Percentiles rank a stretch among this genome's conserved stretches.
Conservation (phyloP, 2,888 invertebrate genomes). For the Anorthoa munda region DNA sequence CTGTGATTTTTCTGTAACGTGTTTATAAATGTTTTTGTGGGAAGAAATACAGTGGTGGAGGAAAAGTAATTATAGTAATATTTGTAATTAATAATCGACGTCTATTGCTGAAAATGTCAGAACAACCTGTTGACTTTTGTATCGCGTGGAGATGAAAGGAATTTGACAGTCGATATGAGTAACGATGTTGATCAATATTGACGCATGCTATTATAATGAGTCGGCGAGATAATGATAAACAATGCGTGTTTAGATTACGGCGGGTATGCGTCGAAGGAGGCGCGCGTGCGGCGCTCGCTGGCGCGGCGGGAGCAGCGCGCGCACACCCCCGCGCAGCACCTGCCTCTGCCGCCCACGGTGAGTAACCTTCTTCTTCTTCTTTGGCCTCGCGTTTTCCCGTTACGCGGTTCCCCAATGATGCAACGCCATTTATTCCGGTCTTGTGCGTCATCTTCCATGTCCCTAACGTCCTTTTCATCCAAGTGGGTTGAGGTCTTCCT, state of each 20-base stretch:
- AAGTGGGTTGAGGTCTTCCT: no score
- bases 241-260: constrained; percentile 81
- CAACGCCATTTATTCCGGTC: no score
- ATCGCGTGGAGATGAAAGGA: constrained; percentile 29
- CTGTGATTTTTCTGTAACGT: constrained; percentile 3
- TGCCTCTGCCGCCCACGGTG: constrained; percentile 85
- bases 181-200: constrained; percentile 50
- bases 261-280: constrained; percentile 86
- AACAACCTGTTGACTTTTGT: constrained; percentile 42
- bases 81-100: background rate
- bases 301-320: constrained; percentile 85
- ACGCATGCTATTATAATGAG: constrained; percentile 50
- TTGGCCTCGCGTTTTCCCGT: no score
- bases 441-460: no score
- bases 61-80: constrained; percentile 31
- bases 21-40: constrained; percentile 26
- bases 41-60: constrained; percentile 39
- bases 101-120: constrained; percentile 15
- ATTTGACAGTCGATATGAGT: constrained; percentile 40
- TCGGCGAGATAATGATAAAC: constrained; percentile 41
- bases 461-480: no score
- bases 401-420: no score
- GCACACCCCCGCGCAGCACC: constrained; percentile 80
- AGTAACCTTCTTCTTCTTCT: constrained; percentile 58
- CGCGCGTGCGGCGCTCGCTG: constrained; percentile 83